phyloP scores from a whole-genome alignment of 2,797 vertebrate genomes.

The Notoglanidium macrostoma region DNA sequence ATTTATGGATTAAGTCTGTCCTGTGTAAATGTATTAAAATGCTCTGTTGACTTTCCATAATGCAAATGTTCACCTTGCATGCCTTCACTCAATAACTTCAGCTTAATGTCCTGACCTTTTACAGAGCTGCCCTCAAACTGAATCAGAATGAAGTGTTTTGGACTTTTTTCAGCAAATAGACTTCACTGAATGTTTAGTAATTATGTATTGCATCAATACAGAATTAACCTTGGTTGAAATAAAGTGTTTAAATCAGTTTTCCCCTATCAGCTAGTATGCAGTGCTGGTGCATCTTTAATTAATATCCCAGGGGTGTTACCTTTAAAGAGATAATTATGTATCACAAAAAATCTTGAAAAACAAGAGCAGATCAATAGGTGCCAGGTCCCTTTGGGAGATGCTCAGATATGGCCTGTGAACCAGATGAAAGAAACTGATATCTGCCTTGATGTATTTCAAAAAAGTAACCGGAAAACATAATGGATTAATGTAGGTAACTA shows the following conservation, averaged over 20 bases:
- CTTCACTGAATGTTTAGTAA: neutral
- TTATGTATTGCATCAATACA: neutral
- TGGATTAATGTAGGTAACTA: constrained; percentile 39
- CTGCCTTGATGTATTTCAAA: constrained; percentile 39
- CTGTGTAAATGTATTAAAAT: constrained; percentile 24
- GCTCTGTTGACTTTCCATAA: constrained; percentile 31
- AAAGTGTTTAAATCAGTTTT: neutral
- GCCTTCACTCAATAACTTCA: constrained; percentile 14
- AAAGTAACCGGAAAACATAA: constrained; percentile 29
- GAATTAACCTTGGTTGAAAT: neutral
- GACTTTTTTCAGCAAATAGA: neutral
- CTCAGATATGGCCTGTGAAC: constrained; percentile 29
- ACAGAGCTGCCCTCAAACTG: neutral
- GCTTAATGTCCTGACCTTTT: constrained; percentile 29
- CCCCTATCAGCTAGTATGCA: neutral
- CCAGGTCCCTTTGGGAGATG: constrained; percentile 31
- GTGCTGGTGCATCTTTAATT: neutral
- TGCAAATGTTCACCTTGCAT: constrained; percentile 27
- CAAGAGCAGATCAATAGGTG: constrained; percentile 36
- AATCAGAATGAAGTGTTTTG: constrained; percentile 3
- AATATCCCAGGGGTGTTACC: constrained; percentile 5
- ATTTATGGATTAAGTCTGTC: constrained; percentile 23
- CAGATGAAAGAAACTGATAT: constrained; percentile 33
- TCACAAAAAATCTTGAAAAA: constrained; percentile 10
- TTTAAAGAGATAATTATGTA: constrained; percentile 22